Evolutionary conservation across 2,888 invertebrate genomes (phyloP).

Genomic region (Papilio elwesi): DNA sequence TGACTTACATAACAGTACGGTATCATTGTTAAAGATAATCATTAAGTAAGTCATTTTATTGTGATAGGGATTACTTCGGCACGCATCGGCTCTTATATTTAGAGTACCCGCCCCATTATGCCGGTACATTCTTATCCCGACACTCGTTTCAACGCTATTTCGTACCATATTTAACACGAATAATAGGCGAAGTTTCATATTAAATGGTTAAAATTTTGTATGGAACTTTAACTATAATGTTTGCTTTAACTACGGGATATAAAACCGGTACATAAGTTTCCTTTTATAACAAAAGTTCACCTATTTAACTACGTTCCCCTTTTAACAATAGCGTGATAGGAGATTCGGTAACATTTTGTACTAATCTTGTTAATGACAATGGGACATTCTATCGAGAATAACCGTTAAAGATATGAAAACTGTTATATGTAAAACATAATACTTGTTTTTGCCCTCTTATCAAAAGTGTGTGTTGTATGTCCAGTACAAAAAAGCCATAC

Average conservation of each 20-base stretch:
- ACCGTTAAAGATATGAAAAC: conserved; percentile 1
- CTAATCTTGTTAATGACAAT: conserved; percentile 11
- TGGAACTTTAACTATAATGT: conserved; percentile 40
- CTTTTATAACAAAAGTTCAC: conserved; percentile 38
- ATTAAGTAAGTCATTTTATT: not conserved
- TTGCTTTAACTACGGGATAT: conserved; percentile 37
- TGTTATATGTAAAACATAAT: too few relatives aligned
- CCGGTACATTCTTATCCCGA: conserved; percentile 38
- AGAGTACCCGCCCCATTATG: conserved; percentile 26
- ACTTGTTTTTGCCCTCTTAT: too few relatives aligned
- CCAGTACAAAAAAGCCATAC: too few relatives aligned
- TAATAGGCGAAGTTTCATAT: conserved; percentile 41
- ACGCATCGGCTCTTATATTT: conserved; percentile 10
- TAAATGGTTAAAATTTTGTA: conserved; percentile 40
- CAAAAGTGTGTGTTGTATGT: too few relatives aligned
- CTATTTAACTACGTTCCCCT: conserved; percentile 23
- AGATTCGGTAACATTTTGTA: conserved; percentile 5
- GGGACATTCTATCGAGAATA: not conserved
- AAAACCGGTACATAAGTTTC: conserved; percentile 40
- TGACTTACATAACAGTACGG: too few relatives aligned
- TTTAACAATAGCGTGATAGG: conserved; percentile 19
- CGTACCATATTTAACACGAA: conserved; percentile 40
- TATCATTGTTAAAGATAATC: too few relatives aligned
- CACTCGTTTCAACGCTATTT: conserved; percentile 38
- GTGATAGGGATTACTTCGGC: conserved; percentile 15